A percentile compares a stretch with the other conserved stretches of the same genome.
These are phyloP conservation scores for Pseudopodoces humilis DNA, from an alignment of 2,113 vertebrate genomes.

Conservation along the genomic window DNA sequence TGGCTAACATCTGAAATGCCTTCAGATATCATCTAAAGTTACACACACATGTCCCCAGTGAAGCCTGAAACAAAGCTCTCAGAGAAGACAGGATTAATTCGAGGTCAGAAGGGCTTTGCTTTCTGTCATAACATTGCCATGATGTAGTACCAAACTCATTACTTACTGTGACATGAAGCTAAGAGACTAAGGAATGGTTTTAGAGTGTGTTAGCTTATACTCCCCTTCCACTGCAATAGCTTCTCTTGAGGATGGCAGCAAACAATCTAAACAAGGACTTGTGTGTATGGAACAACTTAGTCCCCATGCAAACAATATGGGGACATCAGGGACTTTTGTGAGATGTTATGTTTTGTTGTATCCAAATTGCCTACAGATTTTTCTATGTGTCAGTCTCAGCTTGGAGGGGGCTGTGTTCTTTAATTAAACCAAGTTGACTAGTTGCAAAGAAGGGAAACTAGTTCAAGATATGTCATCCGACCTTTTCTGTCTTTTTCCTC, in stretches of 20 bases:
- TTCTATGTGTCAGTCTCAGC: not conserved
- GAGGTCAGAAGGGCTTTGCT: constrained; percentile 62
- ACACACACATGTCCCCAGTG: constrained; percentile 45
- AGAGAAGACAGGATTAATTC: constrained; percentile 60
- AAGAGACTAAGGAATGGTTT: constrained; percentile 57
- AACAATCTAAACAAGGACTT: constrained; percentile 61
- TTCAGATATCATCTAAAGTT: constrained; percentile 65
- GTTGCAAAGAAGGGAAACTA: constrained; percentile 3
- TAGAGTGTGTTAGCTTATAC: constrained; percentile 46
- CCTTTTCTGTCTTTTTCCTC: constrained; percentile 23
- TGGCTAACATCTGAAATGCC: constrained; percentile 54
- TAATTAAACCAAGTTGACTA: constrained; percentile 19
- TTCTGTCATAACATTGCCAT: constrained; percentile 73
- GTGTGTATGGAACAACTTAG: constrained; percentile 59
- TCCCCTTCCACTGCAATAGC: constrained; percentile 17
- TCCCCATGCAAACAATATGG: constrained; percentile 53
- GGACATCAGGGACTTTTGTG: constrained; percentile 45
- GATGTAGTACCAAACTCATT: constrained; percentile 69
- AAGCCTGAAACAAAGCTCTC: constrained; percentile 60
- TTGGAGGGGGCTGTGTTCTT: not conserved
- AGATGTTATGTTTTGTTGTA: not conserved
- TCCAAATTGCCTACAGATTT: constrained; percentile 55
- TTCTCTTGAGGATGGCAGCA: constrained; percentile 58
- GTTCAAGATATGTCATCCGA: constrained; percentile 14
- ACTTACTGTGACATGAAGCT: constrained; percentile 58